Percentiles rank a stretch among this genome's conserved stretches.
Evolutionary conservation across 2,113 vertebrate species (phyloP).

Genomic region (Psammodynastes pulverulentus): DNA sequence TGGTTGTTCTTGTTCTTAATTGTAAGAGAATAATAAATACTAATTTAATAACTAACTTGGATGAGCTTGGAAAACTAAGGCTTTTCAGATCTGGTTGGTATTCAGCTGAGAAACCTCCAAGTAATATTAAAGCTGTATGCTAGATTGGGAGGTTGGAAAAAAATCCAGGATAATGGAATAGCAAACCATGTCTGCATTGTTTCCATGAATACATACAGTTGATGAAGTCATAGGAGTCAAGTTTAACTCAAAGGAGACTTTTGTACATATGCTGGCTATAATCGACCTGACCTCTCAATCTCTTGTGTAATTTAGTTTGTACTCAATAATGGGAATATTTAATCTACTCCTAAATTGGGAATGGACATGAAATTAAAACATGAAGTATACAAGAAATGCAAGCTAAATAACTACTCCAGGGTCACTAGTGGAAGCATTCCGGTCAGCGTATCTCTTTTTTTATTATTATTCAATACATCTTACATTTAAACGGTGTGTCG

Average conservation of each 20-base stretch:
- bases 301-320: not conserved
- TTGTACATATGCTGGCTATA: too few species aligned
- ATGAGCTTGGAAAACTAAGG: not conserved
- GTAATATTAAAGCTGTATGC: not conserved
- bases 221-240: not conserved
- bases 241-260: too few species aligned
- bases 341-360: not conserved
- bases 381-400: not conserved
- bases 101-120: not conserved
- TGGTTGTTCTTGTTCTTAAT: not conserved
- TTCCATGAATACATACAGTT: not conserved
- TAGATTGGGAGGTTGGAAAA: not conserved
- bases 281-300: too few species aligned
- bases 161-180: not conserved
- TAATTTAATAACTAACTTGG: not conserved
- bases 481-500: too few species aligned
- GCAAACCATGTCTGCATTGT: not conserved
- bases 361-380: not conserved
- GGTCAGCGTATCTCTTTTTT: not conserved
- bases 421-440: not conserved
- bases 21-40: not conserved
- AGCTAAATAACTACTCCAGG: not conserved
- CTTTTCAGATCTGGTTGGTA: not conserved
- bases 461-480: too few species aligned
- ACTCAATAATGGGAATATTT: not conserved